phyloP scores from a whole-genome alignment of 2,113 vertebrate genomes.

The Silurus glanis region DNA sequence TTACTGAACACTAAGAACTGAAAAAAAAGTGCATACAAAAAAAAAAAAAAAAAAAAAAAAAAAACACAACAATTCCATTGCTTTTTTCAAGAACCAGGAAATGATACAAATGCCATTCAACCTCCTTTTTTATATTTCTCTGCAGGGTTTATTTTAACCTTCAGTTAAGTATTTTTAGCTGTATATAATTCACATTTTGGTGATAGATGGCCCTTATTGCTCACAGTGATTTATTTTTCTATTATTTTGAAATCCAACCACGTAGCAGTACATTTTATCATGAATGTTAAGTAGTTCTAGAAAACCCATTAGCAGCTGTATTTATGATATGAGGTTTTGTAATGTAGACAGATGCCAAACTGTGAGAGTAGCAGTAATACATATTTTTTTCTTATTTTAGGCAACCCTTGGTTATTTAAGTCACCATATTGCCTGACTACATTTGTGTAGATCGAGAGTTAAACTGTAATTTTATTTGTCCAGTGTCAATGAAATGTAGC shows the following conservation, averaged over 20 bases:
- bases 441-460: background rate
- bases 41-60: background rate
- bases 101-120: background rate
- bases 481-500: background rate
- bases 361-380: background rate
- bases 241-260: background rate
- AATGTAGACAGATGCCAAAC: constrained; percentile 7
- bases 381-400: background rate
- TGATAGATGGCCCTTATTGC: background rate
- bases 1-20: background rate
- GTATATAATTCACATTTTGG: background rate
- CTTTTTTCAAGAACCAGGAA: background rate
- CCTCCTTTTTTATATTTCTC: background rate
- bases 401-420: background rate
- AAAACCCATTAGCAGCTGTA: constrained; percentile 30
- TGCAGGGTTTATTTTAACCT: background rate
- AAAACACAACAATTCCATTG: too few relatives aligned
- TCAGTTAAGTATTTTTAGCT: background rate
- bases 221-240: background rate
- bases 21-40: background rate
- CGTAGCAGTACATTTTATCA: background rate
- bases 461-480: background rate
- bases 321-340: constrained; percentile 15
- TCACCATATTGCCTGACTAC: background rate
- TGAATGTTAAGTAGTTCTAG: constrained; percentile 4